Conservation (phyloP, 2,113 vertebrate species). For the Seriola dumerili region DNA sequence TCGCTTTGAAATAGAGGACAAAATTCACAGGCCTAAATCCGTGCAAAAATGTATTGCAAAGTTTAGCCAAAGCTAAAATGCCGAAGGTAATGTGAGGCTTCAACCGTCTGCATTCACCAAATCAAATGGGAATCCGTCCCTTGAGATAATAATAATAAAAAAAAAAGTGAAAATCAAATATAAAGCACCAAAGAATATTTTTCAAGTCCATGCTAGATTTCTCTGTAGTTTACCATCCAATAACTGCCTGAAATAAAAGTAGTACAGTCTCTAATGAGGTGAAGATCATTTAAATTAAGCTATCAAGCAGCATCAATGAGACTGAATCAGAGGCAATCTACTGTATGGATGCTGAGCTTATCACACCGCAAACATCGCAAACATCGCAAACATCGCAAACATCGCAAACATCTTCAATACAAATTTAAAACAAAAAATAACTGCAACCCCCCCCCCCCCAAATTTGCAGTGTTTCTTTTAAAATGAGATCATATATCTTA, state of each 20-base stretch:
- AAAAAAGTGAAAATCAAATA: too few species aligned
- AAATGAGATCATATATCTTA: background rate
- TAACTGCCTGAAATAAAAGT: background rate
- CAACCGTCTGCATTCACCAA: background rate
- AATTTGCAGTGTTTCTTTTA: background rate
- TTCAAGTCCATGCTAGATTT: background rate
- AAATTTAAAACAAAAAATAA: background rate
- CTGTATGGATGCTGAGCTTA: background rate
- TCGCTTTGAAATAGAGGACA: background rate
- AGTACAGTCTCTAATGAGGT: background rate
- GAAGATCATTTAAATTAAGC: background rate
- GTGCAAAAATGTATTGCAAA: background rate
- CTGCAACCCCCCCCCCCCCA: background rate
- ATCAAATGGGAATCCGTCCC: background rate
- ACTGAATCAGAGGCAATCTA: background rate
- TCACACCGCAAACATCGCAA: background rate
- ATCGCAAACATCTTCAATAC: background rate
- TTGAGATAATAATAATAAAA: too few species aligned
- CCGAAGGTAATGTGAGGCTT: background rate
- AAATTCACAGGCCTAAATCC: background rate
- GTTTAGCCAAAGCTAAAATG: background rate
- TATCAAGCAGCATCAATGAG: background rate
- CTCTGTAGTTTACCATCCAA: background rate
- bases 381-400: background rate
- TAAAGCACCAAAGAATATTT: background rate